Base-by-base conservation (phyloP, 2,113 vertebrate genomes). In the Podocnemis expansa region DNA sequence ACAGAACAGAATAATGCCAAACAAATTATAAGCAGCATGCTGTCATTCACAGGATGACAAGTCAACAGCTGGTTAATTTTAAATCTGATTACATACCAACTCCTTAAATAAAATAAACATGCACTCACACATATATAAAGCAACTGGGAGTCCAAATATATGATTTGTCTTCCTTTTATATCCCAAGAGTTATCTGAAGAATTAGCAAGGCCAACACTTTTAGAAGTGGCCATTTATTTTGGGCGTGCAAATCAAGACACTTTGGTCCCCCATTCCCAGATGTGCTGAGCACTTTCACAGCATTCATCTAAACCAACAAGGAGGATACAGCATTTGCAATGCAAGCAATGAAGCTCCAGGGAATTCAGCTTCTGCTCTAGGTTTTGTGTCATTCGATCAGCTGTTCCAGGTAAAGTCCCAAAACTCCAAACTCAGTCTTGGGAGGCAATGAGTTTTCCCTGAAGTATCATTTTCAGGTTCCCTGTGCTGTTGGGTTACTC, bases 31-130 rank as follows among this genome's bases (percentile, higher is more conserved):
- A 97, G 95, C 95, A 96, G 97, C 93, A 91, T 96, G 97, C 91
- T 96, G 96, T 95, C 95, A 97, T 97, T 97, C 96, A 96, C 97
- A 96, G 93, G 95, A 96, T 97, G 96, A 97, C 97, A 96, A 97
- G 88, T 97, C 95, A 97, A 96, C 96, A 96, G 93, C 4, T 92
- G 89, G 96, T 97, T 96, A 81, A 97, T 97, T 97, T 96, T 84
- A 94, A 97, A 96, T 96, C 92, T 90, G 94, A 97, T 97, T 96
- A 94, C 76, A 80, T 88, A 93, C 79, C 89, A 79, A 92, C 89
- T 95, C 94, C 94, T 93, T 94, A 94, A 97, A 96, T 92, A 97
- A 97, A 96, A 95, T 24, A 85, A 79, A 51, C 70, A 93, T 91
- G 95, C 51, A 2, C 82, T 94, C 89, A 63, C 13, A 5, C 76